Percentiles rank a stretch among this genome's conserved stretches.
Conservation (phyloP, 2,113 vertebrate genomes). For the Ceyx cyanopectus region DNA sequence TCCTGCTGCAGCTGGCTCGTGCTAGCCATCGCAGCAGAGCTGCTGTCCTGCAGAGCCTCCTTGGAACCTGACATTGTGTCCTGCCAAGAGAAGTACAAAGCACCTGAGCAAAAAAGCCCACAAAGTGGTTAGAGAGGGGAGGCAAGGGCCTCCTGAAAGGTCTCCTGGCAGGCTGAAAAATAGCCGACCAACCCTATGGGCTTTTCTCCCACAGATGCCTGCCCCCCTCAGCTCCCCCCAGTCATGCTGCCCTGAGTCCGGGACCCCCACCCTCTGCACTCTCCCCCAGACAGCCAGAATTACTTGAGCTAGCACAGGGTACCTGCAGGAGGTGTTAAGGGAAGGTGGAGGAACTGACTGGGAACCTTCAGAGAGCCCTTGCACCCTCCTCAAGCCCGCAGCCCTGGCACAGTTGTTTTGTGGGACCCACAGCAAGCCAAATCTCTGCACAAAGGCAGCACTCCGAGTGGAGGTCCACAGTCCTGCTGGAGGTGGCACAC, state of each 20-base stretch:
- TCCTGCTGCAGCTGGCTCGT: not conserved
- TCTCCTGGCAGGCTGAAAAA: too few relatives aligned
- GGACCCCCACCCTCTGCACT: too few relatives aligned
- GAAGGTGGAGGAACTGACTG: not conserved
- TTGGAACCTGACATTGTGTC: not conserved
- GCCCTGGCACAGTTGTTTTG: not conserved
- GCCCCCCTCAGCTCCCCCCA: too few relatives aligned
- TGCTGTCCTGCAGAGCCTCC: not conserved
- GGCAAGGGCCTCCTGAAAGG: not conserved
- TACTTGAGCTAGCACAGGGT: not conserved
- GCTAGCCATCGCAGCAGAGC: too few relatives aligned
- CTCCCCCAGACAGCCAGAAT: too few relatives aligned
- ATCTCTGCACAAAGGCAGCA: not conserved
- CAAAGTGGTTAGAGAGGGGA: not conserved
- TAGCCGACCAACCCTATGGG: not conserved
- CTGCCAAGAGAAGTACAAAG: not conserved
- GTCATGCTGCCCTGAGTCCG: too few relatives aligned
- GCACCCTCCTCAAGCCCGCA: not conserved
- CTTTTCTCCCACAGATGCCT: too few relatives aligned
- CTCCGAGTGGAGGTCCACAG: not conserved
- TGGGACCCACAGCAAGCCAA: not conserved
- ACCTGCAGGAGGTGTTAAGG: not conserved
- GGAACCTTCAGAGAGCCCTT: not conserved
- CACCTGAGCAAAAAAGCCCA: not conserved
- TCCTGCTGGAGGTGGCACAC: not conserved